Evolutionary conservation across 2,797 vertebrate genomes (phyloP).

Genomic region (Sebastes nivosus): DNA sequence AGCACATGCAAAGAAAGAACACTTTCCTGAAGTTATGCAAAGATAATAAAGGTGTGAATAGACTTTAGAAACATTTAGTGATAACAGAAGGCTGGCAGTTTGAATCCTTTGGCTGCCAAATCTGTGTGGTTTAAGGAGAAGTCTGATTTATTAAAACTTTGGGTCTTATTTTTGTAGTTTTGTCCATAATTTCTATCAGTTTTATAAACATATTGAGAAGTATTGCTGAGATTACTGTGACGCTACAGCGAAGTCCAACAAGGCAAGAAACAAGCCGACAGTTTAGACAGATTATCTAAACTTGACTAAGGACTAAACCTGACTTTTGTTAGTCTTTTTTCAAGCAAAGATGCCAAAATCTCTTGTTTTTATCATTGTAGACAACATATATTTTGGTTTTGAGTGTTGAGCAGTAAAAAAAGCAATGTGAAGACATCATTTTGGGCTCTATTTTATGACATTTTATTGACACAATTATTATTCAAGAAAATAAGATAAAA

Average conservation of each 20-base stretch:
- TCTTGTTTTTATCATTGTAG: not conserved
- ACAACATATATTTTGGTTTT: not conserved
- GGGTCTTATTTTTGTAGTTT: not conserved
- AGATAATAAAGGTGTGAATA: not conserved
- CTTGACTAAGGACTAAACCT: not conserved
- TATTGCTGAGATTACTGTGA: not conserved
- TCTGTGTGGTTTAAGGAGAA: not conserved
- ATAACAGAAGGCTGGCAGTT: not conserved
- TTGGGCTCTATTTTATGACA: not conserved
- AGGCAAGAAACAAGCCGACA: not conserved
- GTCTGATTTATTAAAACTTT: not conserved
- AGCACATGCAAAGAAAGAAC: conserved; percentile 28
- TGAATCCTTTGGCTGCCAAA: not conserved
- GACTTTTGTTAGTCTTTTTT: rapidly evolving
- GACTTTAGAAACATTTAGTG: not conserved
- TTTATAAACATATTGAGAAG: rapidly evolving
- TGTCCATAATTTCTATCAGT: not conserved
- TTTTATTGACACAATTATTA: not conserved
- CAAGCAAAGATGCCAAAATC: not conserved
- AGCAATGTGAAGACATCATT: not conserved
- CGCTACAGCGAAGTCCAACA: rapidly evolving
- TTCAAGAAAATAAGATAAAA: not conserved
- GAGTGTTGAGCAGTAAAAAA: too few relatives aligned
- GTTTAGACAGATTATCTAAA: not conserved
- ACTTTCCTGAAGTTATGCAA: conserved; percentile 1